Percentiles rank a stretch among this genome's conserved stretches.
phyloP scores from a whole-genome alignment of 2,113 vertebrate species.

The Spea multiplicata region DNA sequence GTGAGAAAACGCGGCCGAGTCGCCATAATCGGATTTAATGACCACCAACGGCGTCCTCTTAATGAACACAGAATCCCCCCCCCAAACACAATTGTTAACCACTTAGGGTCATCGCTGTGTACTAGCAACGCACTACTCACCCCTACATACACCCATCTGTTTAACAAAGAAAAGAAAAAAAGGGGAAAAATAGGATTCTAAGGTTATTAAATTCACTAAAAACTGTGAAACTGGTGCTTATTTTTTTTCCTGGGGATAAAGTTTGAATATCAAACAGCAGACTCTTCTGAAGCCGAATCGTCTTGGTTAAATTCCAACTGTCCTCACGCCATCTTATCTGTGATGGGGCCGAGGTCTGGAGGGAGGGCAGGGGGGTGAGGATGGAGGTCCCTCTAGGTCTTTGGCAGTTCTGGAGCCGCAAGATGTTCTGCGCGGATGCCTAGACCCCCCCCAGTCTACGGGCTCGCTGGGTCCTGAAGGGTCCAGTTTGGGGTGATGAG shows the following conservation, averaged over 20 bases:
- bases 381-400: conserved; percentile 71
- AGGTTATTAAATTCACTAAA: conserved; percentile 99
- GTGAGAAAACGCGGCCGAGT: too few species aligned
- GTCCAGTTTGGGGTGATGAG: conserved; percentile 78
- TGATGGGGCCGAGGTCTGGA: conserved; percentile 74
- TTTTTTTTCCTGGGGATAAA: conserved; percentile 70
- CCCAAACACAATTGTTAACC: too few species aligned
- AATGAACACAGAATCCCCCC: too few species aligned
- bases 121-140: too few species aligned
- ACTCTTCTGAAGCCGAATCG: conserved; percentile 84
- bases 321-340: conserved; percentile 74
- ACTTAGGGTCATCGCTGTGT: too few species aligned
- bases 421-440: conserved; percentile 68
- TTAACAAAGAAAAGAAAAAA: conserved; percentile 25
- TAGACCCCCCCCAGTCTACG: conserved; percentile 65
- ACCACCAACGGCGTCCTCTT: too few species aligned
- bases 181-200: conserved; percentile 81
- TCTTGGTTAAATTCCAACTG: conserved; percentile 61
- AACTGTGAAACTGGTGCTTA: conserved; percentile 95
- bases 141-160: too few species aligned
- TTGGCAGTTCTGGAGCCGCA: conserved; percentile 76
- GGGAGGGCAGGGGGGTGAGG: conserved; percentile 61
- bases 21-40: too few species aligned
- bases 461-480: conserved; percentile 70
- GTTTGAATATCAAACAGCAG: conserved; percentile 99